phyloP scores from a whole-genome alignment of 2,888 invertebrate genomes.

The Pristionchus arcanus region DNA sequence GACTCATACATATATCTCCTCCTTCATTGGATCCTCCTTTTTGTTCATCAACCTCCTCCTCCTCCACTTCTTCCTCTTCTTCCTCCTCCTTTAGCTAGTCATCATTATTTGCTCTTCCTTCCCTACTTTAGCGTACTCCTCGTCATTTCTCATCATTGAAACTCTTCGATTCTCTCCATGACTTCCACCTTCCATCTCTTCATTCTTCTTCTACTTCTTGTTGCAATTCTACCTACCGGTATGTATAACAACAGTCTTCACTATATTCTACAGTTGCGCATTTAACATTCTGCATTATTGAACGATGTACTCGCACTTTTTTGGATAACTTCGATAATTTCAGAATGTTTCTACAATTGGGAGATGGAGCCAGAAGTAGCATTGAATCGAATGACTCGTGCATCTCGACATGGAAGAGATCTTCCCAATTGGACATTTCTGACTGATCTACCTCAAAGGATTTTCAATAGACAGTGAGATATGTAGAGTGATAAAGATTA shows the following conservation, averaged over 20 bases:
- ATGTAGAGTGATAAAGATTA: neutral
- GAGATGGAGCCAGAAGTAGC: neutral
- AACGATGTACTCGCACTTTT: neutral
- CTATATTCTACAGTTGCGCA: neutral
- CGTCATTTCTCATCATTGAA: constrained; percentile 5
- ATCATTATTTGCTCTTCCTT: constrained; percentile 22
- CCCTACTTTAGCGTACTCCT: neutral
- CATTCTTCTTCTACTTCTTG: neutral
- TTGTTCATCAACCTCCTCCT: neutral
- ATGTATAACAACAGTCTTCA: too few relatives aligned
- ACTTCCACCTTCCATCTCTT: neutral
- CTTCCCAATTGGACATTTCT: neutral
- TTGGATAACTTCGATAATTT: neutral
- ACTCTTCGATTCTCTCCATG: neutral
- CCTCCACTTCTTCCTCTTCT: neutral
- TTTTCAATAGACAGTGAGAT: neutral
- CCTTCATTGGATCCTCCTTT: neutral
- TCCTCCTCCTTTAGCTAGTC: neutral
- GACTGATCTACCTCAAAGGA: neutral
- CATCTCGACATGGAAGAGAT: neutral
- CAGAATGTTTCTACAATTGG: constrained; percentile 30
- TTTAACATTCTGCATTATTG: neutral
- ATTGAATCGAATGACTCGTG: constrained; percentile 8
- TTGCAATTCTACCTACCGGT: neutral
- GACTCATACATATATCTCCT: neutral